phyloP scores from a whole-genome alignment of 1,140 invertebrate species.

The Leptopilina boulardi region DNA sequence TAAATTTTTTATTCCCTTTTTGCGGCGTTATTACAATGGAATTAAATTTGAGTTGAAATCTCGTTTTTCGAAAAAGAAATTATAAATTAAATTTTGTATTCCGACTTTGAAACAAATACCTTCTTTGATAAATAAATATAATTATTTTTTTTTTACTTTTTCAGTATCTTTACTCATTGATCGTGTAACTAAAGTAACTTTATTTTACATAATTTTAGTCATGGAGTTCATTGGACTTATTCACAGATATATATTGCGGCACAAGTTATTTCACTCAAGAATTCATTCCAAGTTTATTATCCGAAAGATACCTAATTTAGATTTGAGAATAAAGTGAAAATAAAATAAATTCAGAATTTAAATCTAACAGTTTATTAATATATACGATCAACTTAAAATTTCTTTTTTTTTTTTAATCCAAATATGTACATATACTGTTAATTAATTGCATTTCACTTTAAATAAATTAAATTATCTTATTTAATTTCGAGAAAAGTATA shows the following conservation, averaged over 20 bases:
- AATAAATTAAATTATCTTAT: too few species aligned
- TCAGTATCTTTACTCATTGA: background rate
- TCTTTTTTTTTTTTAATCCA: too few species aligned
- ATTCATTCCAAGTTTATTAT: conserved; percentile 16
- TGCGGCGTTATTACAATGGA: too few species aligned
- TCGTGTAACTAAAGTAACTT: background rate
- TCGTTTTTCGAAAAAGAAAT: too few species aligned
- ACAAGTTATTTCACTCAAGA: background rate
- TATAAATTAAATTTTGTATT: too few species aligned
- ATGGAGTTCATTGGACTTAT: conserved; percentile 6
- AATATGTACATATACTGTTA: too few species aligned
- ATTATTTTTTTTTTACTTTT: too few species aligned
- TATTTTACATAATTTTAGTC: background rate
- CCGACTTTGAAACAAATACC: background rate
- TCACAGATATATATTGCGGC: background rate
- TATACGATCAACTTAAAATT: too few species aligned
- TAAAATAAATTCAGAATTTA: background rate
- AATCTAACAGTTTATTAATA: background rate
- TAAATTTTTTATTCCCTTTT: too few species aligned
- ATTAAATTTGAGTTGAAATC: background rate
- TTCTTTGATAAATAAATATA: background rate
- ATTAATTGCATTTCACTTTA: background rate
- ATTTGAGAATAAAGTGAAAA: background rate
- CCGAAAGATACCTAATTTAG: background rate
- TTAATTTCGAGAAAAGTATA: too few species aligned